Conservation (phyloP, 2,888 invertebrate genomes). For the Girardia tigrina region DNA sequence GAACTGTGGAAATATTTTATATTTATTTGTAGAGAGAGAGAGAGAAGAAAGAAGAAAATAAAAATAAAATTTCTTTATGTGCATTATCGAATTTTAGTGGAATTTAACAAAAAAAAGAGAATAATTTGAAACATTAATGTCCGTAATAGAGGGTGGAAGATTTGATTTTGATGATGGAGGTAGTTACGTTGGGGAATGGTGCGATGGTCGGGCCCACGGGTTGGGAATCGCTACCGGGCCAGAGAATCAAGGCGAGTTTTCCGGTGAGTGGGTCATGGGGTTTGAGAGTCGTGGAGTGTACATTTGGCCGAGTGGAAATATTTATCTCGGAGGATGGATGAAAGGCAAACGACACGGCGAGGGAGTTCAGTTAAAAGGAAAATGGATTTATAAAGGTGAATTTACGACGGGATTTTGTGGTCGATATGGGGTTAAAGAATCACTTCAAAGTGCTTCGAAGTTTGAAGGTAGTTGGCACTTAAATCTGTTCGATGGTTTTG, state of each 20-base stretch:
- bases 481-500: constrained; percentile 95
- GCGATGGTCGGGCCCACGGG: constrained; percentile 96
- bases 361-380: constrained; percentile 86
- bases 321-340: constrained; percentile 97
- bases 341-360: constrained; percentile 94
- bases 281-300: constrained; percentile 89
- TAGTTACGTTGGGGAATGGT: constrained; percentile 98
- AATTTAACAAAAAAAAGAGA: not conserved
- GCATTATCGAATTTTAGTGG: not conserved
- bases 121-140: too few relatives aligned
- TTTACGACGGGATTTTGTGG: constrained; percentile 98
- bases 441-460: constrained; percentile 54
- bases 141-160: constrained; percentile 62
- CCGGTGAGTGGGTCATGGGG: constrained; percentile 96
- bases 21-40: not conserved
- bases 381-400: constrained; percentile 92
- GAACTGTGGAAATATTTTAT: not conserved
- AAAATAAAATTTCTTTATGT: not conserved
- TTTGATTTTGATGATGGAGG: constrained; percentile 99
- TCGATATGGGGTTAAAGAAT: constrained; percentile 85
- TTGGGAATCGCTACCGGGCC: constrained; percentile 75
- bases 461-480: constrained; percentile 66
- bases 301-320: constrained; percentile 69
- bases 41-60: not conserved
- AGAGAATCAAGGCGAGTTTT: constrained; percentile 93